These are phyloP conservation scores for Actinemys pallida DNA, from an alignment of 2,113 vertebrate species.

Conservation along the genomic window DNA sequence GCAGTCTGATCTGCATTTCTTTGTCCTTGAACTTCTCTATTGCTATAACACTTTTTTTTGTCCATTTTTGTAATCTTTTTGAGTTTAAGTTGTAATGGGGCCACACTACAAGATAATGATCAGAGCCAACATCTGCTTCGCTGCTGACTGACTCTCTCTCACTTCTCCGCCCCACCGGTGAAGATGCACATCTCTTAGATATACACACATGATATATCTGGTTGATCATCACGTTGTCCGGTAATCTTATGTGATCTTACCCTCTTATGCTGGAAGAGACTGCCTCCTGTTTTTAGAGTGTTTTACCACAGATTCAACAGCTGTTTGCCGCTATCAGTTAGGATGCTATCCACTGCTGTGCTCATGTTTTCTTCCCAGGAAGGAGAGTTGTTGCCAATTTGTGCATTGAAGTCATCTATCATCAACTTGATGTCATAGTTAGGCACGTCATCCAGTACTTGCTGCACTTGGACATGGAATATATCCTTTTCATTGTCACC, in stretches of 20 bases:
- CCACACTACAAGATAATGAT: background rate
- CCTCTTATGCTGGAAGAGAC: background rate
- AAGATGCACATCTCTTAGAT: background rate
- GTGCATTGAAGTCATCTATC: background rate
- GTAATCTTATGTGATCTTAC: background rate
- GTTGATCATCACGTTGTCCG: background rate
- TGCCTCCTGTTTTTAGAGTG: background rate
- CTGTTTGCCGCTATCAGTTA: background rate
- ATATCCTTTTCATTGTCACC: too few species aligned
- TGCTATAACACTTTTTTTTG: background rate
- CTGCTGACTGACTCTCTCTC: background rate
- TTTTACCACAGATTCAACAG: background rate
- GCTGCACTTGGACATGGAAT: background rate
- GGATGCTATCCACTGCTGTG: background rate
- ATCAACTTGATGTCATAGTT: background rate
- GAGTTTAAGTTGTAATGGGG: background rate
- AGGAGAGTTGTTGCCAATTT: background rate
- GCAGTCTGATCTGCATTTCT: background rate
- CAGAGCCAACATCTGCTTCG: background rate
- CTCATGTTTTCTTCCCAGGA: background rate
- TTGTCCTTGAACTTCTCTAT: background rate
- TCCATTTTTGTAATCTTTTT: background rate
- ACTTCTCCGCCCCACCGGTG: too few species aligned
- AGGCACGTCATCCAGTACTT: background rate
- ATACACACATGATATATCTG: background rate